Percentiles rank a stretch among this genome's conserved stretches.
Evolutionary conservation across 1,140 invertebrate genomes (phyloP).

Genomic region (Caenorhabditis briggsae): DNA sequence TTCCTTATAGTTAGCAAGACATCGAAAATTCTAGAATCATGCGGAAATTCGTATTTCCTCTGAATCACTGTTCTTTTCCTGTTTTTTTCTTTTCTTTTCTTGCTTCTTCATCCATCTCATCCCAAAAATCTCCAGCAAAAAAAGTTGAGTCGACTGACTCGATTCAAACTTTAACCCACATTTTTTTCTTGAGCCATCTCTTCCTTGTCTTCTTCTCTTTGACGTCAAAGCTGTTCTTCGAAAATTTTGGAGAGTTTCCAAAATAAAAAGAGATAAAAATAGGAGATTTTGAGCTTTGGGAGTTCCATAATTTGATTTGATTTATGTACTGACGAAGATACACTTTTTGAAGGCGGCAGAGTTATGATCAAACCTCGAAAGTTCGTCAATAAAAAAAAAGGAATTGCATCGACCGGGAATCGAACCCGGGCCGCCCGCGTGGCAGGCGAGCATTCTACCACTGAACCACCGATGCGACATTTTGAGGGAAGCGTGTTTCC

Average conservation of each 20-base stretch:
- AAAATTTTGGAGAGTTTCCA: neutral
- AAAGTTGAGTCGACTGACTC: neutral
- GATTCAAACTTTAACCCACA: constrained; percentile 9
- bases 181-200: neutral
- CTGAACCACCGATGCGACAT: constrained; percentile 84
- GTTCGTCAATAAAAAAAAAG: constrained; percentile 54
- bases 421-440: constrained; percentile 90
- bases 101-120: neutral
- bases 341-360: no score
- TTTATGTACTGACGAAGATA: neutral
- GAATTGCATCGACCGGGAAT: constrained; percentile 86
- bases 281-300: neutral
- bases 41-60: constrained; percentile 11
- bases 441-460: constrained; percentile 93
- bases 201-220: neutral
- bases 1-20: no score
- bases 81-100: neutral
- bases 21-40: neutral
- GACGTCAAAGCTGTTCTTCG: constrained; percentile 20
- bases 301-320: constrained; percentile 4
- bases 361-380: no score
- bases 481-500: no score
- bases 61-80: constrained; percentile 26
- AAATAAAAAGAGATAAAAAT: neutral
- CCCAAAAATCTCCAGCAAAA: neutral